Percentiles rank a stretch among this genome's conserved stretches.
Conservation (phyloP, 2,888 invertebrate genomes). For the Tigriopus californicus region DNA sequence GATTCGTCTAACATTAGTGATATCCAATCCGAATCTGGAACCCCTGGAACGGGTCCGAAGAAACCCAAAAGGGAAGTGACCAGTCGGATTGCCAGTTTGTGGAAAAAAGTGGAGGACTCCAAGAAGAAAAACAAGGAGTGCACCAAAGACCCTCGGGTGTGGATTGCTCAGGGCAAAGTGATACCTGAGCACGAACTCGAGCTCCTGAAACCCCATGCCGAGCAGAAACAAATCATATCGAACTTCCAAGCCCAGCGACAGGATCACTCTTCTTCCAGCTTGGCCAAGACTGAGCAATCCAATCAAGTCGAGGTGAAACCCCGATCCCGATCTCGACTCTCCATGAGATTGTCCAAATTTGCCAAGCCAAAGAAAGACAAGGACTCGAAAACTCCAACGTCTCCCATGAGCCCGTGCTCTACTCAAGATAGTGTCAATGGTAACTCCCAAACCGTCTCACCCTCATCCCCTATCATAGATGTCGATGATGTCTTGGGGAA, state of each 20-base stretch:
- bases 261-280: slow-evolving; percentile 21
- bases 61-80: slow-evolving; percentile 38
- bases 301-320: slow-evolving; percentile 4
- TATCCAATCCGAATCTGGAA: slow-evolving; percentile 23
- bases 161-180: slow-evolving; percentile 31
- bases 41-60: slow-evolving; percentile 32
- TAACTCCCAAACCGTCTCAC: background rate
- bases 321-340: slow-evolving; percentile 5
- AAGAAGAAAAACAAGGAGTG: slow-evolving; percentile 34
- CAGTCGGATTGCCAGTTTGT: slow-evolving; percentile 57
- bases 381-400: background rate
- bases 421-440: background rate
- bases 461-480: slow-evolving; percentile 1
- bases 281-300: slow-evolving; percentile 27
- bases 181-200: background rate
- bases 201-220: background rate
- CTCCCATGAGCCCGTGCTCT: background rate
- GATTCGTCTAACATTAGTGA: background rate
- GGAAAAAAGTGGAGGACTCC: slow-evolving; percentile 49
- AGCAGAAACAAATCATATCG: slow-evolving; percentile 15
- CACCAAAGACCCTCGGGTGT: slow-evolving; percentile 40
- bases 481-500: slow-evolving; percentile 14
- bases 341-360: slow-evolving; percentile 8
- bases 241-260: slow-evolving; percentile 5
- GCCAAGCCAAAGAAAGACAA: background rate